phyloP scores from a whole-genome alignment of 1,140 invertebrate genomes.

The Samia ricini region DNA sequence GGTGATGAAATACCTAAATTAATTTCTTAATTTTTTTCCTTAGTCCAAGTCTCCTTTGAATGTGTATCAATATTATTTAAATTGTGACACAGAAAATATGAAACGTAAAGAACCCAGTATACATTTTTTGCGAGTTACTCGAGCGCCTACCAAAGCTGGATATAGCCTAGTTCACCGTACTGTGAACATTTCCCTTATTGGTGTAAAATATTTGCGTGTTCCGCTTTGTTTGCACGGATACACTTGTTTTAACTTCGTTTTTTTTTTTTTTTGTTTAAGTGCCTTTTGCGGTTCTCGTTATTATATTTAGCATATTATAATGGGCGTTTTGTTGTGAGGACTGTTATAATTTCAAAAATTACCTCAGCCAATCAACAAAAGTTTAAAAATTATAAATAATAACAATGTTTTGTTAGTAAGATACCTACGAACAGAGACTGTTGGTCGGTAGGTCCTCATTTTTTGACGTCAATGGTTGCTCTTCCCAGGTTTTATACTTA shows the following conservation, averaged over 20 bases:
- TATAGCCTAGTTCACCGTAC: constrained; percentile 11
- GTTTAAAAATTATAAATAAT: no score
- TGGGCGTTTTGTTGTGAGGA: background rate
- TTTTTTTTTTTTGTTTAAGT: background rate
- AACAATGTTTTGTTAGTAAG: no score
- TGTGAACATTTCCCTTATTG: constrained; percentile 32
- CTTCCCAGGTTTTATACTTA: no score
- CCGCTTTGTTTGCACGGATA: constrained; percentile 4
- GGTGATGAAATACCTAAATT: no score
- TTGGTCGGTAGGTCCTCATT: no score
- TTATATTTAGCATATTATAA: background rate
- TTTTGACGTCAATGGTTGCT: no score
- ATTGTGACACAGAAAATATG: background rate
- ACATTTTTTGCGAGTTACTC: background rate
- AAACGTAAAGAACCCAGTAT: background rate
- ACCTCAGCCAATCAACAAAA: background rate
- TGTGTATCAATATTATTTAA: no score
- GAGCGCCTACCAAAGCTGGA: background rate
- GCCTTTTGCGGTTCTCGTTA: background rate
- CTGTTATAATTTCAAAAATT: background rate
- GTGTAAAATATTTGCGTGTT: constrained; percentile 31
- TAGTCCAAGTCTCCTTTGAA: background rate
- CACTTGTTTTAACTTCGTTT: background rate
- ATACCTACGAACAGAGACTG: no score
- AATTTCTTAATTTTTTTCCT: background rate